Evolutionary conservation across 2,888 invertebrate species (phyloP).

Genomic region (Penaeus monodon): DNA sequence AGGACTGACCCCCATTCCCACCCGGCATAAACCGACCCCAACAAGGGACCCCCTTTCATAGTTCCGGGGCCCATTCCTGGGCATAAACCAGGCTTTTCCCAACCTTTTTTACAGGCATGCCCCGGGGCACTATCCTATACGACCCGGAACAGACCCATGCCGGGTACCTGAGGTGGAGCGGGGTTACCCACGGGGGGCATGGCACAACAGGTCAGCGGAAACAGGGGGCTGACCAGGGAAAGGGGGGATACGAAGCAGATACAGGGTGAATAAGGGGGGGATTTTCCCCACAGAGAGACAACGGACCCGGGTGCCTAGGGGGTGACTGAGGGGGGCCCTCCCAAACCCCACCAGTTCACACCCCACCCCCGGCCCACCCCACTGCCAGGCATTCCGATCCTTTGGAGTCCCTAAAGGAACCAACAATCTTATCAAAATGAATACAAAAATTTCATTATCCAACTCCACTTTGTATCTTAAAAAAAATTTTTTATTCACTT

Average conservation of each 20-base stretch:
- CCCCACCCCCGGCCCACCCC: conserved; percentile 15
- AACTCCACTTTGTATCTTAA: no score
- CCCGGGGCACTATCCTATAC: conserved; percentile 19
- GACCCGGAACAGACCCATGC: conserved; percentile 6
- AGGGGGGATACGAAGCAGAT: conserved; percentile 21
- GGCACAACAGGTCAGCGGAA: conserved; percentile 7
- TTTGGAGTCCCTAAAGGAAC: conserved; percentile 38
- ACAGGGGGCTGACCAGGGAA: conserved; percentile 38
- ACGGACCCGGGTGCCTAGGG: conserved; percentile 51
- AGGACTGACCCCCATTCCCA: neutral
- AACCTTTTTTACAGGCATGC: conserved; percentile 4
- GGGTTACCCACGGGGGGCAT: neutral
- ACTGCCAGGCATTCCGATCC: conserved; percentile 24
- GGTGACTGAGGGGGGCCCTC: conserved; percentile 40
- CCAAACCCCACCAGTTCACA: conserved; percentile 11
- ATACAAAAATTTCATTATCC: neutral
- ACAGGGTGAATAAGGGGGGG: no score
- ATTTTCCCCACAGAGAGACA: conserved; percentile 40
- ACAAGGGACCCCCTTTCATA: conserved; percentile 12
- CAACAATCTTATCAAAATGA: conserved; percentile 36
- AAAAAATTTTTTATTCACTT: no score
- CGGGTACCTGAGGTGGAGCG: neutral
- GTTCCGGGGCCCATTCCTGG: neutral
- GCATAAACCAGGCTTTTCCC: conserved; percentile 4
- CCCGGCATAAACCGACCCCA: conserved; percentile 1